Evolutionary conservation across 1,140 invertebrate genomes (phyloP).

Genomic region (Vollenhovia emeryi): DNA sequence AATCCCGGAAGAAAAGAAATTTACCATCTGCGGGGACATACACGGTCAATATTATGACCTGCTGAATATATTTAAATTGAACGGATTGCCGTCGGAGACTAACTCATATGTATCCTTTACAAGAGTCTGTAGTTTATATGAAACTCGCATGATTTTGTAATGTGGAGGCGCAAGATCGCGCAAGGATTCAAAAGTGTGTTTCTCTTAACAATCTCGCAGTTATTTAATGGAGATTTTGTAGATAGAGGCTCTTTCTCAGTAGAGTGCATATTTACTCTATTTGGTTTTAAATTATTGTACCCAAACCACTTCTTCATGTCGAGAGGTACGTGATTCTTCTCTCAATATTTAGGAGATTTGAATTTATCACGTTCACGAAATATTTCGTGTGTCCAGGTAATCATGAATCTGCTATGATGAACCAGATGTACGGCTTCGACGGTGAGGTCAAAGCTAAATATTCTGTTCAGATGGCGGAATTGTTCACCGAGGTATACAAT

Average conservation of each 20-base stretch:
- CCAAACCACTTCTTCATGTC: conserved; percentile 99
- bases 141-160: neutral
- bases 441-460: conserved; percentile 99
- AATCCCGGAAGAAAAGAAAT: conserved; percentile 95
- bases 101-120: conserved; percentile 96
- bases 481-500: conserved; percentile 99
- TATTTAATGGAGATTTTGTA: conserved; percentile 99
- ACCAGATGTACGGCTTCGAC: conserved; percentile 99
- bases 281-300: conserved; percentile 98
- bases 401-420: conserved; percentile 99
- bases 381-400: conserved; percentile 89
- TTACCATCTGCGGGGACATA: conserved; percentile 99
- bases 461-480: conserved; percentile 96
- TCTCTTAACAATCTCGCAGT: conserved; percentile 84
- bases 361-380: neutral
- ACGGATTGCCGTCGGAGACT: conserved; percentile 96
- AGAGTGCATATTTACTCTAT: conserved; percentile 99
- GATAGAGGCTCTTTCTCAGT: conserved; percentile 99
- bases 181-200: conserved; percentile 36
- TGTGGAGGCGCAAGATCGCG: conserved; percentile 14
- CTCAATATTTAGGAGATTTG: neutral
- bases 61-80: conserved; percentile 98
- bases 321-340: conserved; percentile 89
- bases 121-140: neutral
- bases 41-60: conserved; percentile 99